A percentile compares a stretch with the other conserved stretches of the same genome.
Evolutionary conservation across 2,888 invertebrate species (phyloP).

Genomic region (Cordilura impudica): DNA sequence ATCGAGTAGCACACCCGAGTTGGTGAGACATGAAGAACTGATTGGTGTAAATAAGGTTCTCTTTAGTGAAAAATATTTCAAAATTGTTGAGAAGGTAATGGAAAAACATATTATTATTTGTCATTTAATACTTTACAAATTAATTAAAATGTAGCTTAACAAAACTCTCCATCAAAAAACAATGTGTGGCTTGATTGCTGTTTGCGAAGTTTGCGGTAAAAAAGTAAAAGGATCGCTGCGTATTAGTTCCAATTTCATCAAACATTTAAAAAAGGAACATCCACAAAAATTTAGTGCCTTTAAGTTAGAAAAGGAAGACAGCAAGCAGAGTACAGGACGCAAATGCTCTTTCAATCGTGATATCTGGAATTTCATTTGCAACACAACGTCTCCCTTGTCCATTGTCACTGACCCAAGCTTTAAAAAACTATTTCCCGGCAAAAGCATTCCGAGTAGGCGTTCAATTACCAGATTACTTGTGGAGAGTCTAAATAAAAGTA

Average conservation of each 20-base stretch:
- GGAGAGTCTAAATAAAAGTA: slow-evolving; percentile 5
- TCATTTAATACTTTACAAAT: no score
- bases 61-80: no score
- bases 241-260: slow-evolving; percentile 38
- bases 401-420: background rate
- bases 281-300: slow-evolving; percentile 20
- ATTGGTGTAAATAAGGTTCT: no score
- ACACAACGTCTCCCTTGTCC: no score
- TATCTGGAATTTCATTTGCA: no score
- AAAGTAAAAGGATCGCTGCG: slow-evolving; percentile 27
- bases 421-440: slow-evolving; percentile 12
- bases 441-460: slow-evolving; percentile 18
- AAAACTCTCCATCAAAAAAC: no score
- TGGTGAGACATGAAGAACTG: no score
- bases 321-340: background rate
- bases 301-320: slow-evolving; percentile 6
- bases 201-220: slow-evolving; percentile 27
- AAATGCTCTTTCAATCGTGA: no score
- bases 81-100: no score
- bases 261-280: slow-evolving; percentile 40
- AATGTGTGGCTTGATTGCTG: slow-evolving; percentile 41
- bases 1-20: no score
- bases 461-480: slow-evolving; percentile 24
- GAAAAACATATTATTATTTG: no score
- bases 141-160: no score